Evolutionary conservation across 2,888 invertebrate genomes (phyloP).

Genomic region (Cantharis rustica): DNA sequence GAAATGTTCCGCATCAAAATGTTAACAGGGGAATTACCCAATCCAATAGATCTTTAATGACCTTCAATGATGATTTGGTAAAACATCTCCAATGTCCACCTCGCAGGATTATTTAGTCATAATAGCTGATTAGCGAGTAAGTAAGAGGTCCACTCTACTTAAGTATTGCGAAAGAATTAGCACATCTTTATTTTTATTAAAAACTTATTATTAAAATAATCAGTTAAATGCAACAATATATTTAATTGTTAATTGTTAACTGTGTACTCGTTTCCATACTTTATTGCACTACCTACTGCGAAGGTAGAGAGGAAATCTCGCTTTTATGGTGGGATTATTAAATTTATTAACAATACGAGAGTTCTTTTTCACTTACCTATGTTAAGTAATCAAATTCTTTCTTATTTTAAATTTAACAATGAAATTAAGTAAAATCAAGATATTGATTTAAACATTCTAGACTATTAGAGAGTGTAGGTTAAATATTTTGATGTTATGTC

Average conservation of each 20-base stretch:
- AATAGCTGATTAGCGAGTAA: too few relatives aligned
- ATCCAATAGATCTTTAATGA: too few relatives aligned
- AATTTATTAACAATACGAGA: constrained; percentile 4
- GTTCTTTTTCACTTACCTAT: neutral
- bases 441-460: neutral
- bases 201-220: neutral
- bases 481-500: neutral
- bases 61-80: too few relatives aligned
- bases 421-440: neutral
- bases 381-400: neutral
- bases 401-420: neutral
- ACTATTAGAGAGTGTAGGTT: neutral
- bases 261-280: neutral
- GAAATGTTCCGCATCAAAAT: too few relatives aligned
- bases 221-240: neutral
- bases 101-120: too few relatives aligned
- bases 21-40: too few relatives aligned
- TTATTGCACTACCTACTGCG: neutral
- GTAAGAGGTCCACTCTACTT: too few relatives aligned
- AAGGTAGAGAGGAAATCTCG: constrained; percentile 33
- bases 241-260: neutral
- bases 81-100: too few relatives aligned
- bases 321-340: constrained; percentile 20
- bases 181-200: neutral
- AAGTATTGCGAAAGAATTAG: neutral